Evolutionary conservation across 2,888 invertebrate genomes (phyloP), one percentile per base, ranked within the genome.

Genomic region (Parnassius smintheus): DNA sequence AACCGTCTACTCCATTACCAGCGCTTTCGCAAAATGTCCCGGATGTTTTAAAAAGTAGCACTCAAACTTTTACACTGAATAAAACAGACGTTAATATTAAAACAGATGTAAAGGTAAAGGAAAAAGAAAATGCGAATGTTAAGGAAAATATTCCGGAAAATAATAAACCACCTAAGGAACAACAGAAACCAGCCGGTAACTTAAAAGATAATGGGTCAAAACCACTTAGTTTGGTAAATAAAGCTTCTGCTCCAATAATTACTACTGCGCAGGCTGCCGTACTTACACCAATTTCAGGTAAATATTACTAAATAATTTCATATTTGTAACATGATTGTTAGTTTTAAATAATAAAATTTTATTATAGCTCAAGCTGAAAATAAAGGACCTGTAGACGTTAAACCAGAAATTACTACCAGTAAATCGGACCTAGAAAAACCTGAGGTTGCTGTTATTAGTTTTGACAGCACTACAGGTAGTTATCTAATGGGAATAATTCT

Each of bases 91-190:
- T 42, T 2, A 55, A 51, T 12, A 18, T 61, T 60, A 81, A 78
- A 67, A 62, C 65, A 53, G 65, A 68, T 8, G 64, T 73, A 7
- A 82, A 81, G 69, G 62, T 71, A 13, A 62, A 67, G 56, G 82
- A 80, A 22, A 82, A 78, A 65, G 62, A 71, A 41, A 52, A 2
- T 80, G 76, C 2, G 76, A 78, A 62, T 66, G 76, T 12, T 0
- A 85, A 84, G 61, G 88, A 88, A 61, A 87, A 83, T 68, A 66
- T 81, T 35, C 76, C 78, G 7, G 75, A 76, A 57, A 80, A 76
- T 25, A 46, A 58, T 18, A 65, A 59, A 11, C 9, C 18, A 64
- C 59, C 52, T 45, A 65, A 61, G 35, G 59, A 56, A 7, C 4
- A 56, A 2, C 48, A 48, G 48, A 64, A 59, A 52, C 25, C 9